A percentile compares a stretch with the other conserved stretches of the same genome.
These are phyloP conservation scores for Eremophila alpestris DNA, from an alignment of 2,797 vertebrate species.

Conservation along the genomic window DNA sequence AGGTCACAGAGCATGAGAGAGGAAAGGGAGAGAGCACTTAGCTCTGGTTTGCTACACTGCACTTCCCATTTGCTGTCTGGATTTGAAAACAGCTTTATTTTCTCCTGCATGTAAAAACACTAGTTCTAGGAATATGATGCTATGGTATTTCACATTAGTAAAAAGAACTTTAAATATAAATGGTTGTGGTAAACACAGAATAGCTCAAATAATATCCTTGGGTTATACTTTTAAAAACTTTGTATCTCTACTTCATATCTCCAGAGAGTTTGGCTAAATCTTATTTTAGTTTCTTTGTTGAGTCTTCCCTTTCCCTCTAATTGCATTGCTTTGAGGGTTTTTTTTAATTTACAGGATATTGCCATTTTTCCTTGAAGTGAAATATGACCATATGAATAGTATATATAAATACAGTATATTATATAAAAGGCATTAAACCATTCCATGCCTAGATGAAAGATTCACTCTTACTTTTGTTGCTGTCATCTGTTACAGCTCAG, in stretches of 20 bases:
- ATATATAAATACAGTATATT: too few species aligned
- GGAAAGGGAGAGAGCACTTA: not conserved
- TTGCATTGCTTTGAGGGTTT: not conserved
- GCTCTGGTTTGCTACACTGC: not conserved
- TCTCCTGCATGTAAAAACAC: not conserved
- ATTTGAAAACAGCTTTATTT: not conserved
- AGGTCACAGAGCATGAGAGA: not conserved
- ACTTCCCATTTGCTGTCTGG: not conserved
- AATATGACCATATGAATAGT: not conserved
- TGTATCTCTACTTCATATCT: not conserved
- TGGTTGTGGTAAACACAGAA: not conserved
- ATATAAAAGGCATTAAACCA: not conserved
- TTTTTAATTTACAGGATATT: not conserved
- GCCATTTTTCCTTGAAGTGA: not conserved
- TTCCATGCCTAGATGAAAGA: not conserved
- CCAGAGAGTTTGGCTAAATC: not conserved
- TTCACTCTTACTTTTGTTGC: not conserved
- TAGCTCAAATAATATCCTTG: not conserved
- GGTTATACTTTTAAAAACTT: not conserved
- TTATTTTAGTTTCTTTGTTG: accelerated
- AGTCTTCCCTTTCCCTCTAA: not conserved
- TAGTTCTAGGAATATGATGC: not conserved
- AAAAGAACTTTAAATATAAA: not conserved
- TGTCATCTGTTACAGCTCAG: not conserved
- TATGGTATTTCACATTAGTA: not conserved